phyloP scores from a whole-genome alignment of 2,113 vertebrate genomes.

The Ailuropoda melanoleuca region DNA sequence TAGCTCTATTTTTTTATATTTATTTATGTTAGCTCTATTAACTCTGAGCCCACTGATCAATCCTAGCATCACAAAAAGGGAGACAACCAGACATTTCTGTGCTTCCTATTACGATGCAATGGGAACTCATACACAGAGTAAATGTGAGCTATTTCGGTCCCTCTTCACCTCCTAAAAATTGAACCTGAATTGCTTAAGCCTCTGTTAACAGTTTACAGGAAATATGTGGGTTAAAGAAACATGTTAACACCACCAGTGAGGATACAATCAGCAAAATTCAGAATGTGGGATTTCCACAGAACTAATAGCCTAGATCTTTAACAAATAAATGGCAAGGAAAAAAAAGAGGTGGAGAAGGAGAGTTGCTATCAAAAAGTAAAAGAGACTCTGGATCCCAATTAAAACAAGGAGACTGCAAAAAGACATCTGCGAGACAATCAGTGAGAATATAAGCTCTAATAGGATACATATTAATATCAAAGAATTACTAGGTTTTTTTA shows the following conservation, averaged over 20 bases:
- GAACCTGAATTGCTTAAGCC: background rate
- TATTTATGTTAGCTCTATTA: background rate
- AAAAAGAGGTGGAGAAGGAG: background rate
- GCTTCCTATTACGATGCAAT: background rate
- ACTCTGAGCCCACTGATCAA: background rate
- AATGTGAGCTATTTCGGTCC: background rate
- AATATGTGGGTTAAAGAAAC: background rate
- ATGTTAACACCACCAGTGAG: background rate
- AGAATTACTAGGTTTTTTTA: background rate
- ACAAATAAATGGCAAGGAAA: background rate
- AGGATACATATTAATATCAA: background rate
- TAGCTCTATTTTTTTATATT: background rate
- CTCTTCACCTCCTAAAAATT: background rate
- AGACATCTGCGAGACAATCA: background rate
- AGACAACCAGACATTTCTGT: background rate
- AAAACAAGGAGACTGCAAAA: background rate
- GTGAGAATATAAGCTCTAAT: background rate
- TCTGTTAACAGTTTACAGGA: background rate
- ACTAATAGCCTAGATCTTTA: background rate
- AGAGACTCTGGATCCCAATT: background rate
- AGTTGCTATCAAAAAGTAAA: background rate
- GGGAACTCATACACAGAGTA: background rate
- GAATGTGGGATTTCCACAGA: background rate
- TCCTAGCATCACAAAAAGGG: background rate
- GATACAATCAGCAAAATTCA: background rate